These are phyloP conservation scores for Ormyrus pomaceus DNA, from an alignment of 2,888 invertebrate species.

Conservation along the genomic window DNA sequence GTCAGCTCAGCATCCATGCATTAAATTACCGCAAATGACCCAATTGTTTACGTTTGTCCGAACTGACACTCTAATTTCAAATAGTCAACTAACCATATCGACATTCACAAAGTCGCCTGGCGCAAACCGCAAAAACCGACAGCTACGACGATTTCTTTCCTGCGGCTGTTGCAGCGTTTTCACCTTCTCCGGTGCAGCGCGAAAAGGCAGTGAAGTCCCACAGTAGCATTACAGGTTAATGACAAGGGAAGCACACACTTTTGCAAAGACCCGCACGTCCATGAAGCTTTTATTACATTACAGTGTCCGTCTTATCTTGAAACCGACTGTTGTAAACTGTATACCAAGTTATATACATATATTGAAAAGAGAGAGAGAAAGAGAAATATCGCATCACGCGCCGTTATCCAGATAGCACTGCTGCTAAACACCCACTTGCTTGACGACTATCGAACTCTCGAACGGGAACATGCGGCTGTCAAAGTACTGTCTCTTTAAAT, in stretches of 20 bases:
- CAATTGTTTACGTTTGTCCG: too few species aligned
- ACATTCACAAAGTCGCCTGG: conserved; percentile 17
- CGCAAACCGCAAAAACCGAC: background rate
- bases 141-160: background rate
- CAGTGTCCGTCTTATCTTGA: too few species aligned
- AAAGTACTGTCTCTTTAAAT: too few species aligned
- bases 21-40: too few species aligned
- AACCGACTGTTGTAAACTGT: too few species aligned
- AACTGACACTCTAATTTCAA: too few species aligned
- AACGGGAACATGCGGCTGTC: background rate
- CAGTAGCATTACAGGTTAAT: conserved; percentile 49
- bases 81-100: conserved; percentile 37
- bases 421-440: conserved; percentile 7
- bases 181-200: conserved; percentile 21
- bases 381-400: too few species aligned
- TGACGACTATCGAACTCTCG: conserved; percentile 13
- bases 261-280: too few species aligned
- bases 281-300: too few species aligned
- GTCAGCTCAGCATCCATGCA: too few species aligned
- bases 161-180: background rate
- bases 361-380: too few species aligned
- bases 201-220: conserved; percentile 20
- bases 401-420: background rate
- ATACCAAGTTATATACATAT: too few species aligned
- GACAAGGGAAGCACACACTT: conserved; percentile 4